These are phyloP conservation scores for Mobula birostris DNA, from an alignment of 2,113 vertebrate species.

Conservation along the genomic window DNA sequence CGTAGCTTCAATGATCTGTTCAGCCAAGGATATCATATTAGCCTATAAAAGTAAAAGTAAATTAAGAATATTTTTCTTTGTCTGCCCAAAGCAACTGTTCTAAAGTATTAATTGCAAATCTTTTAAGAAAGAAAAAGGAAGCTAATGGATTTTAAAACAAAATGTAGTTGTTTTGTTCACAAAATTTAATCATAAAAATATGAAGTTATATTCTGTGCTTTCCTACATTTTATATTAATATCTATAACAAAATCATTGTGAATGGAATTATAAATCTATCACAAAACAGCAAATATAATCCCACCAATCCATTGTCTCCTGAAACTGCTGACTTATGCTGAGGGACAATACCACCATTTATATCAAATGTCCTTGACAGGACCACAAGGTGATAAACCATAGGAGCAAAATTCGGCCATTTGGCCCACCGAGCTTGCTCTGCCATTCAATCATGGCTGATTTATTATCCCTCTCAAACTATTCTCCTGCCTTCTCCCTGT, in stretches of 20 bases:
- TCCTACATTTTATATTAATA: not conserved
- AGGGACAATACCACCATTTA: not conserved
- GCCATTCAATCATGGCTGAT: no score
- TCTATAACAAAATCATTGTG: not conserved
- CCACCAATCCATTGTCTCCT: not conserved
- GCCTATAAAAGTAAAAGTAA: constrained; percentile 54
- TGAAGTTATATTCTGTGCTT: not conserved
- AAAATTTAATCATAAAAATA: not conserved
- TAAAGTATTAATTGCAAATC: not conserved
- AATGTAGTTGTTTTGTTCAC: not conserved
- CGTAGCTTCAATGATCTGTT: constrained; percentile 96
- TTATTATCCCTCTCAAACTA: no score
- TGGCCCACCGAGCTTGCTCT: no score
- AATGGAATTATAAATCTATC: not conserved
- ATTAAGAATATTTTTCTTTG: not conserved
- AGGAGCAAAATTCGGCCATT: no score
- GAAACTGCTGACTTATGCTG: not conserved
- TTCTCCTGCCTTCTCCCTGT: no score
- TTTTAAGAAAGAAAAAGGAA: not conserved
- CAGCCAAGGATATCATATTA: constrained; percentile 96
- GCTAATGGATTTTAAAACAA: not conserved
- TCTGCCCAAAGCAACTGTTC: not conserved
- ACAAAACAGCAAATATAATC: not conserved
- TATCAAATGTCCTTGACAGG: no score
- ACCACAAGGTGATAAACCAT: no score